These are phyloP conservation scores for Planococcus citri DNA, from an alignment of 1,140 invertebrate species.

Conservation along the genomic window DNA sequence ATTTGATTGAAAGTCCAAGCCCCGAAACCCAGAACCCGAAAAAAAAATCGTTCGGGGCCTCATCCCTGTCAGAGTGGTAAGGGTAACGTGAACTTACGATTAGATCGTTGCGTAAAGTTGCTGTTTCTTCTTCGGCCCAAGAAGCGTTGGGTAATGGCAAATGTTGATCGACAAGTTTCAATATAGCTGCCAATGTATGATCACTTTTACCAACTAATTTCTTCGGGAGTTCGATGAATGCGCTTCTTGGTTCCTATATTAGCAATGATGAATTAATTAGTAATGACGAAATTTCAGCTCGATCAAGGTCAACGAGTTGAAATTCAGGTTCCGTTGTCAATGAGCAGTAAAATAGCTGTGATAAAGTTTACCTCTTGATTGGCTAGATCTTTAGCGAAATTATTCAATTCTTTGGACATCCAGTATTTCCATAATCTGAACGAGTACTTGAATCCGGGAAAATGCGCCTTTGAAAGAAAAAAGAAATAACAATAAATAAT, in stretches of 20 bases:
- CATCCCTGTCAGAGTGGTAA: no score
- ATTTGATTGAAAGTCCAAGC: no score
- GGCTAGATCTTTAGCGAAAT: conserved; percentile 47
- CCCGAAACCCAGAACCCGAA: no score
- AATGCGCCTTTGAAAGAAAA: conserved; percentile 34
- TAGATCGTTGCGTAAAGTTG: conserved; percentile 44
- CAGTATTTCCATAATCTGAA: conserved; percentile 56
- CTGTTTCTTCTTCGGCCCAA: conserved; percentile 48
- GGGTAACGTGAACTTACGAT: conserved; percentile 35
- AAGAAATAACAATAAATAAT: no score
- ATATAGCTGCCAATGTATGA: conserved; percentile 50
- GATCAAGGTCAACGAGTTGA: no score
- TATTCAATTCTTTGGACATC: conserved; percentile 53
- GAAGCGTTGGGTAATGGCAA: conserved; percentile 45
- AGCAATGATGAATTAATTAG: conserved; percentile 27
- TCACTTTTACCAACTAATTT: conserved; percentile 44
- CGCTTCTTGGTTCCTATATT: conserved; percentile 31
- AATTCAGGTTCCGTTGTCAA: no score
- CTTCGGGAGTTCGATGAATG: conserved; percentile 43
- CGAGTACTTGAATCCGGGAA: conserved; percentile 47
- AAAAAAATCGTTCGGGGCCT: no score
- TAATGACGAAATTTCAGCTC: neutral
- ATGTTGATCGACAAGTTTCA: conserved; percentile 48
- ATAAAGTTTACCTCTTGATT: conserved; percentile 40
- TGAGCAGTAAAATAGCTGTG: no score